A percentile compares a stretch with the other conserved stretches of the same genome.
Evolutionary conservation across 2,888 invertebrate species (phyloP).

Genomic region (Trichogramma evanescens): DNA sequence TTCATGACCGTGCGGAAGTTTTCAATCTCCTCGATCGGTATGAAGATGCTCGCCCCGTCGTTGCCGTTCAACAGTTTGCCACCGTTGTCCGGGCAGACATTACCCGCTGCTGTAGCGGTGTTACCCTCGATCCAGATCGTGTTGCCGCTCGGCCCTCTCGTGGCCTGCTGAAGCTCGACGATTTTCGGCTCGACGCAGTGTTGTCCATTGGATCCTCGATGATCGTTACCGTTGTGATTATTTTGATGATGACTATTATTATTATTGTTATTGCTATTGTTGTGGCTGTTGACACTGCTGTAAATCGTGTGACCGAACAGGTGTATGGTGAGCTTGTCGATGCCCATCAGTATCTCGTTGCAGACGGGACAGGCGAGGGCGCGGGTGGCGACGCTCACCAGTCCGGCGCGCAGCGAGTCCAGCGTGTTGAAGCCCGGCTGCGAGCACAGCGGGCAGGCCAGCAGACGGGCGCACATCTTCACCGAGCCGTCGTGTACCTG

Average conservation of each 20-base stretch:
- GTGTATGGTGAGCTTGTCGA: constrained; percentile 79
- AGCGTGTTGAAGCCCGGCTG: constrained; percentile 66
- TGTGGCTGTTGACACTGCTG: constrained; percentile 24
- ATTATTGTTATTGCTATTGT: constrained; percentile 1
- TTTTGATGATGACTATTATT: constrained; percentile 9
- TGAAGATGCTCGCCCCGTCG: constrained; percentile 7
- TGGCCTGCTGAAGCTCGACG: not conserved
- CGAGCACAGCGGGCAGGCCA: constrained; percentile 72
- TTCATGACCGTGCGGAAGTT: constrained; percentile 6
- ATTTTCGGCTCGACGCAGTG: not conserved
- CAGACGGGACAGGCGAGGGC: constrained; percentile 73
- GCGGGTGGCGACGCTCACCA: constrained; percentile 70
- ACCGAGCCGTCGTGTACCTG: not conserved
- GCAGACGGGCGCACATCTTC: constrained; percentile 46
- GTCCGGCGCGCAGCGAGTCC: constrained; percentile 62
- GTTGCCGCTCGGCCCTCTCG: not conserved
- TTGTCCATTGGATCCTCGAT: constrained; percentile 16
- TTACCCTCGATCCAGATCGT: not conserved
- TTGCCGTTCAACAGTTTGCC: not conserved
- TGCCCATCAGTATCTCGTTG: constrained; percentile 64
- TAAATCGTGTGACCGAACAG: constrained; percentile 64
- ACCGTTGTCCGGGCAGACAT: not conserved
- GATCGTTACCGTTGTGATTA: constrained; percentile 17
- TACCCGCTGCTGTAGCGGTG: not conserved
- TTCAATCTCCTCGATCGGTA: constrained; percentile 19